Evolutionary conservation across 2,797 vertebrate species (phyloP).

Genomic region (Parambassis ranga): DNA sequence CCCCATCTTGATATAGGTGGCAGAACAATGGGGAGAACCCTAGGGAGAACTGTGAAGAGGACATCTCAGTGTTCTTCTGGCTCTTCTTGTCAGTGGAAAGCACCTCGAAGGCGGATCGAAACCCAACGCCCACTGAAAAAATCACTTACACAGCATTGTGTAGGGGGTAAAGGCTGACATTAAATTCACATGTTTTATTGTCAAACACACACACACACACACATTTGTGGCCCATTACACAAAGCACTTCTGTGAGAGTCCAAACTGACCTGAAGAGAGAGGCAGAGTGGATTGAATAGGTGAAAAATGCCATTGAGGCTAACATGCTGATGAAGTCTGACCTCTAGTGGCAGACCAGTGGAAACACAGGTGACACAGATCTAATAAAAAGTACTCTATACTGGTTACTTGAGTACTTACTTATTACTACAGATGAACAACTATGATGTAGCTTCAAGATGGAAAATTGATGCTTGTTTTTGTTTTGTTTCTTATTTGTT

Average conservation of each 20-base stretch:
- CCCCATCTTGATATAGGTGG: slow-evolving; percentile 63
- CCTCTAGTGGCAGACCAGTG: slow-evolving; percentile 53
- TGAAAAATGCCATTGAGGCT: background rate
- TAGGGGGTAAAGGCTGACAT: slow-evolving; percentile 19
- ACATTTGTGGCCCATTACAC: background rate
- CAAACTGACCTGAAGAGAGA: background rate
- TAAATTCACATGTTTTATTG: background rate
- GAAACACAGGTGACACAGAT: slow-evolving; percentile 1
- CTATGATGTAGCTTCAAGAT: no score
- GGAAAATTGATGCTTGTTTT: no score
- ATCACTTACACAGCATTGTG: slow-evolving; percentile 28
- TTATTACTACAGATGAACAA: no score
- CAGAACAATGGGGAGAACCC: slow-evolving; percentile 67
- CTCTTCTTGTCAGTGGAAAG: slow-evolving; percentile 60
- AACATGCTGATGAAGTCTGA: slow-evolving; percentile 47
- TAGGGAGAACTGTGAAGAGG: slow-evolving; percentile 52
- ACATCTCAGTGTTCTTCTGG: slow-evolving; percentile 55
- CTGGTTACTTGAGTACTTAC: no score
- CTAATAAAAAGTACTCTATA: background rate
- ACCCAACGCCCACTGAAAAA: slow-evolving; percentile 56
- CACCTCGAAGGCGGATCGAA: slow-evolving; percentile 67
- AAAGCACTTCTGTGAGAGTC: background rate
- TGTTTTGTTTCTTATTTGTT: no score
- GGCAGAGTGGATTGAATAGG: background rate
- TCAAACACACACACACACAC: background rate